Base-by-base conservation (phyloP, 2,797 vertebrate genomes). In the Decapterus maruadsi region DNA sequence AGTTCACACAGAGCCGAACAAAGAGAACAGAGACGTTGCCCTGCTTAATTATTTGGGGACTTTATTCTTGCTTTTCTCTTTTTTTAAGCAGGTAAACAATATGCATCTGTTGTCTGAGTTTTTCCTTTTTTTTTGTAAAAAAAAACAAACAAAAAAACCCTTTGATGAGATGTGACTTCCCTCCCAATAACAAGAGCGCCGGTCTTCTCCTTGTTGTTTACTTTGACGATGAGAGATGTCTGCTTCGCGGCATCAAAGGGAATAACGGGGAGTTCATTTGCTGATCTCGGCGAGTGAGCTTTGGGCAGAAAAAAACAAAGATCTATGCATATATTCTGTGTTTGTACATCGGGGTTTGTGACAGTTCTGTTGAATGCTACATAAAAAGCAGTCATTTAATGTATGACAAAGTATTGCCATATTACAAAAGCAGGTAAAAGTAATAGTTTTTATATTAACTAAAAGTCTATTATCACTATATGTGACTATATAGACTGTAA, bases 161-260 rank as follows among this genome's bases (percentile, higher is more conserved):
- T 82, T 78, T 82, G 81, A 83, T 82, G 56, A 74, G 48, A 77
- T 26, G 55, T 11, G 62, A 83, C 79, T 68, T 58, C 22, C 78
- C 67, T 75, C 61, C 17, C 26, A 53, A 57, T 67, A 72, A 63
- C 65, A 40, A 67, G 51, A 17, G 56, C 14, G 11, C 19, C 19
- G 64, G 42, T 63, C 51, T 22, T 64, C 58, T 65, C 4, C 61
- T 53, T 31, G 61, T 29, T 76, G 72, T 80, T 83, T 77, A 26
- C 60, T 73, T 29, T 58, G 59, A 77, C 60, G 20, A 13, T 68
- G 67, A 75, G 34, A 60, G 22, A 76, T 34, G 42, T 70, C 59
- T 63, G 60, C 65, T 77, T 57, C 48, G 9, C 56, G 0, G 68
- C 69, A 77, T 87, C 80, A 89, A 77, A 87, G 68, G 31, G 54